Percentiles rank a stretch among this genome's conserved stretches.
These are phyloP conservation scores for Sebastes dallii DNA, from an alignment of 2,797 vertebrate species.

Conservation along the genomic window DNA sequence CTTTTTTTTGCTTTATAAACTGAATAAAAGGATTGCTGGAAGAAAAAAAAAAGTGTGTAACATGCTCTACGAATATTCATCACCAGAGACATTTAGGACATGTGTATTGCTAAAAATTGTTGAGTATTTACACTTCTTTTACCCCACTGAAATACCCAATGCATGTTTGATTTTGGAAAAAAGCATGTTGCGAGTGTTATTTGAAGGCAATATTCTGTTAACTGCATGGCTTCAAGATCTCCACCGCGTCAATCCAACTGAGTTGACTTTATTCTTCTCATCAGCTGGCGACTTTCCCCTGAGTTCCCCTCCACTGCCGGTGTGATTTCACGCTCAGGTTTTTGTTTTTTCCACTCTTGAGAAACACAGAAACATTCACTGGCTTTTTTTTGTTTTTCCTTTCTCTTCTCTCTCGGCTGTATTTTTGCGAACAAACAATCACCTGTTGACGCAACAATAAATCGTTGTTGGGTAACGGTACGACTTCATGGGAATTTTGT, in stretches of 20 bases:
- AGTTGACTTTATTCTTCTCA: conserved; percentile 56
- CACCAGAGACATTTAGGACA: conserved; percentile 56
- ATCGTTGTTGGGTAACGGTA: conserved; percentile 65
- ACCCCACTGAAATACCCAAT: conserved; percentile 64
- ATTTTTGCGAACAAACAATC: conserved; percentile 83
- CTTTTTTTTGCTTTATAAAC: conserved; percentile 53
- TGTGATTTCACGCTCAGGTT: conserved; percentile 70
- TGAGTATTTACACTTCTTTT: conserved; percentile 70
- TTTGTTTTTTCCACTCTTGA: conserved; percentile 56
- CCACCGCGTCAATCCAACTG: conserved; percentile 58
- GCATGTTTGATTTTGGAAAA: conserved; percentile 81
- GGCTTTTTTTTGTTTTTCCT: conserved; percentile 28
- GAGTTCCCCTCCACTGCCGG: background rate
- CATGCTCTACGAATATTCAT: conserved; percentile 68
- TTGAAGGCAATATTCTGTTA: conserved; percentile 79
- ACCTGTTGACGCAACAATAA: conserved; percentile 74
- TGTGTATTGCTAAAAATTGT: conserved; percentile 70
- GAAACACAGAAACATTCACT: conserved; percentile 39
- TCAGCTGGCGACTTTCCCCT: conserved; percentile 43
- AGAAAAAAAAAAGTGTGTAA: conserved; percentile 46
- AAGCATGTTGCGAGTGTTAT: conserved; percentile 80
- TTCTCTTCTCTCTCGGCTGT: conserved; percentile 59
- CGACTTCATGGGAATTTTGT: conserved; percentile 61
- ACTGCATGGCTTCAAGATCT: conserved; percentile 79
- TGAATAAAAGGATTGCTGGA: conserved; percentile 63